Base-by-base conservation (phyloP, 2,888 invertebrate genomes). In the Lamellibrachia columna region DNA sequence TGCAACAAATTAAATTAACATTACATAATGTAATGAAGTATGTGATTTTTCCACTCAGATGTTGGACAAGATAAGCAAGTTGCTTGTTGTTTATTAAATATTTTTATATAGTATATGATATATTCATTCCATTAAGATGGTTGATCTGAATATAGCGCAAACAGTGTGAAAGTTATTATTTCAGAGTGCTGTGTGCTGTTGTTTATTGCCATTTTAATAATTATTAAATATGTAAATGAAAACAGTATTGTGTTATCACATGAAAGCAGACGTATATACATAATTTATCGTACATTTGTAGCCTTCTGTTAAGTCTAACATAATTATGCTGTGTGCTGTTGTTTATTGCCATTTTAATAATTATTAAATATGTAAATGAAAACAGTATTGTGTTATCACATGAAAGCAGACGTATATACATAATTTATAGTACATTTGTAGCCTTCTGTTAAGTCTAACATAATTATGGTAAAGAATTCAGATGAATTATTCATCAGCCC, bases 151-250 rank as follows among this genome's bases (percentile, higher is more conserved):
- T 75, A 15, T 75, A 75, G 22, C n/a, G 75, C 75, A 75, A 75
- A n/a, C 75, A 22, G 11, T 75, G 75, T 75, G 75, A 22, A 75
- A 6, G 22, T 22, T 75, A 22, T 22, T 75, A 75, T 22, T 75
- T 75, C 75, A 75, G 75, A 75, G 75, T 75, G 75, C 75, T 75
- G 75, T 75, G 75, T 75, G 75, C 22, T 75, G 75, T 75, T 75
- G 75, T 75, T 75, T 75, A 75, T 75, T 75, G 75, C 22, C 75
- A 75, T 75, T 75, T 75, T 75, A 6, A 75, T 75, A 22, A 75
- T 75, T 22, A 75, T 75, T 75, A 75, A 75, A 75, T 11, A 75
- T 75, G 11, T 75, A 75, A 75, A 75, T 75, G 75, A 75, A 75
- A 22, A n/a, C 75, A 75, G 22, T 75, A 15, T 75, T 75, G 75